Percentiles rank a stretch among this genome's conserved stretches.
phyloP scores from a whole-genome alignment of 2,888 invertebrate genomes.

The Tiliacea citrago region DNA sequence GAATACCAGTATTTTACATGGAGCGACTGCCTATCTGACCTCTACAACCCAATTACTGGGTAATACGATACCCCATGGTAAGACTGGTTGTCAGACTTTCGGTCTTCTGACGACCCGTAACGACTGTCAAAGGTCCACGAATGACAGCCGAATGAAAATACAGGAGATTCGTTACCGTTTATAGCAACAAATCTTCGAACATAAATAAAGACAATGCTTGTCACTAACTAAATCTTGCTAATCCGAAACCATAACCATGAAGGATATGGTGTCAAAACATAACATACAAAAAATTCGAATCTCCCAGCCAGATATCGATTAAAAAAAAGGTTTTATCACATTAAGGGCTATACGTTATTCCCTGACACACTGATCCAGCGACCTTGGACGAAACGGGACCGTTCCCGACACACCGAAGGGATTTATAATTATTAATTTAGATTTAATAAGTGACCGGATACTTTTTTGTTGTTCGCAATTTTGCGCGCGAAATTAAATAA shows the following conservation, averaged over 20 bases:
- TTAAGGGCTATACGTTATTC: conserved; percentile 60
- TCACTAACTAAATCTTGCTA: background rate
- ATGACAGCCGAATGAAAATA: background rate
- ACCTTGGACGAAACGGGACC: conserved; percentile 64
- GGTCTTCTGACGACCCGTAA: too few species aligned
- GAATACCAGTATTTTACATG: too few species aligned
- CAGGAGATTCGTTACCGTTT: background rate
- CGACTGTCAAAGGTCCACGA: too few species aligned
- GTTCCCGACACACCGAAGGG: conserved; percentile 58
- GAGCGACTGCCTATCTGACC: too few species aligned
- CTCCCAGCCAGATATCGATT: conserved; percentile 56
- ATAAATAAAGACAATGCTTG: background rate
- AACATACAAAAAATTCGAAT: conserved; percentile 44
- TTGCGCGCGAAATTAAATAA: conserved; percentile 54
- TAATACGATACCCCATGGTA: too few species aligned
- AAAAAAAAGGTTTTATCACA: conserved; percentile 62
- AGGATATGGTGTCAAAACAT: conserved; percentile 16
- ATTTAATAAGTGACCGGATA: conserved; percentile 60
- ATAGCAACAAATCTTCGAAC: background rate
- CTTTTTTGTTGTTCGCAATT: conserved; percentile 52
- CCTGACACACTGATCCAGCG: conserved; percentile 62
- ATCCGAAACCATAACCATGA: background rate
- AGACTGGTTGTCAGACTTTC: too few species aligned
- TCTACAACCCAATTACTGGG: too few species aligned
- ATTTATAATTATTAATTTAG: conserved; percentile 68